These are phyloP conservation scores for Beris chalybata DNA, from an alignment of 2,888 invertebrate genomes.

Conservation along the genomic window DNA sequence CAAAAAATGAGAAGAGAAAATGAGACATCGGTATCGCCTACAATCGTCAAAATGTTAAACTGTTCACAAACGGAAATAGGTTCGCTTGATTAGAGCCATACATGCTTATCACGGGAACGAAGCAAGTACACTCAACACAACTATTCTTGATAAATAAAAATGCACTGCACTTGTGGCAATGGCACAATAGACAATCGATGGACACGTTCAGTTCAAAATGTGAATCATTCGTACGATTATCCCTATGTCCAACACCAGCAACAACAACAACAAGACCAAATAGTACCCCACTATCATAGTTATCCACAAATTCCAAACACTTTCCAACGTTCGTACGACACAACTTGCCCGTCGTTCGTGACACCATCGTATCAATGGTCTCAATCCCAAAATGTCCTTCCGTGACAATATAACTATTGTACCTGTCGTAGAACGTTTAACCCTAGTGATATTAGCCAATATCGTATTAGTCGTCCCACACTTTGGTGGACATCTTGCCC, in stretches of 20 bases:
- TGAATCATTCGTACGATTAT: constrained; percentile 8
- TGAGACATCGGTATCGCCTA: too few relatives aligned
- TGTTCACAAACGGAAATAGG: too few relatives aligned
- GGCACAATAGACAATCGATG: constrained; percentile 24
- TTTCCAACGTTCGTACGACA: constrained; percentile 12
- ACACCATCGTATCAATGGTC: constrained; percentile 13
- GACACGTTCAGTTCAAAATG: constrained; percentile 33
- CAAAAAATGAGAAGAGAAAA: too few relatives aligned
- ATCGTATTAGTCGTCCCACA: constrained; percentile 42
- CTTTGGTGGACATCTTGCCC: constrained; percentile 57
- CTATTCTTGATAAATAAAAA: constrained; percentile 16
- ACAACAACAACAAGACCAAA: constrained; percentile 13
- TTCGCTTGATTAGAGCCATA: too few relatives aligned
- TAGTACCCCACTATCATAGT: constrained; percentile 28
- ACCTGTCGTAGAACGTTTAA: constrained; percentile 27
- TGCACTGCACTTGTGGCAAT: constrained; percentile 32
- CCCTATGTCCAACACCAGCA: neutral
- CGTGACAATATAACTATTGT: constrained; percentile 34
- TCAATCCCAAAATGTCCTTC: constrained; percentile 35
- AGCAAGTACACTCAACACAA: neutral
- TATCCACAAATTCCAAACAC: constrained; percentile 24
- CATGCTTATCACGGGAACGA: neutral
- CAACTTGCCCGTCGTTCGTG: constrained; percentile 1
- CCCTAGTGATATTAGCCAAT: constrained; percentile 14
- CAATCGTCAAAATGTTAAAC: too few relatives aligned